Base-by-base conservation (phyloP, 2,113 vertebrate species). In the Sinosuthora webbiana region DNA sequence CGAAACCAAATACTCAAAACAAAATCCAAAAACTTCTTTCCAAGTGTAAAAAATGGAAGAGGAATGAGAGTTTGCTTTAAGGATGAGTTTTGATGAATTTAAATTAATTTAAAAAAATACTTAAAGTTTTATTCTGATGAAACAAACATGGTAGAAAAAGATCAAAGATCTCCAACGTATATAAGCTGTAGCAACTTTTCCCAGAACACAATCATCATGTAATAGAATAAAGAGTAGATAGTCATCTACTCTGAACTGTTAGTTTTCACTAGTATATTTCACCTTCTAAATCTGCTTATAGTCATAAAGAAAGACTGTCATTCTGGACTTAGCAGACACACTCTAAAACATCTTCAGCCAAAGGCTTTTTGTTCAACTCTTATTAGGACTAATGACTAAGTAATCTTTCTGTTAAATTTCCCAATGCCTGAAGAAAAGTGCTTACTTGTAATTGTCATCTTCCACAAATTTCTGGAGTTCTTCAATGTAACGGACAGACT, bases 391-490 rank as follows among this genome's bases (percentile, higher is more conserved):
- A 93, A 53, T 14, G 79, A 70, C 31, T 35, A 83, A 75, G 30
- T 20, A 49, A 81, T 52, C 49, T n/a, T 75, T 77, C 56, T 24
- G 37, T 44, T 64, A 60, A 69, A 47, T 70, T 87, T 37, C 13
- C 21, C 47, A 44, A 79, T 70, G 52, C 8, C 10, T 53, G 52
- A 81, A 82, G 49, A 42, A 80, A 85, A 64, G 11, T 53, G 98
- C 99, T 98, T 97, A 99, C 99, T 99, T 99, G 96, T 99, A 99
- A 97, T 99, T 99, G 97, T 99, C 99, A 6, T 99, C 99, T 96
- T 99, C 99, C 60, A 99, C 99, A 92, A 99, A 99, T 95, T 99
- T 99, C 95, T 99, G 99, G 63, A 99, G 98, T 91, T 99, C 99
- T 87, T 99, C 99, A 24, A 99, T 99, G 97, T 99, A 99, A 82